Conservation (phyloP, 2,888 invertebrate species). For the Eristalinus aeneus region DNA sequence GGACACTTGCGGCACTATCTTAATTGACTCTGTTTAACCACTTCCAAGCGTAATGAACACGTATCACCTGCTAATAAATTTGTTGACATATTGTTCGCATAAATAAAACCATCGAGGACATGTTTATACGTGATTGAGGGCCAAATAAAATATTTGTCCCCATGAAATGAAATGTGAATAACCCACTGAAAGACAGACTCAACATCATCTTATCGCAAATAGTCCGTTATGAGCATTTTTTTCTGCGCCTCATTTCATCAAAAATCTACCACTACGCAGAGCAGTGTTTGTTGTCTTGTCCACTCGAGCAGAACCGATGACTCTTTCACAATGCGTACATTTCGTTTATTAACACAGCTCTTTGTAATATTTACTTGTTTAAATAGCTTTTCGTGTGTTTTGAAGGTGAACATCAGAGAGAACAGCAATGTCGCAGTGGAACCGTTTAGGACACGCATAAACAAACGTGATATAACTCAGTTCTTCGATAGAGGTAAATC, state of each 20-base stretch:
- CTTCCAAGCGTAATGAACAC: conserved; percentile 10
- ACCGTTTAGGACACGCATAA: conserved; percentile 73
- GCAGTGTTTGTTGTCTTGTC: conserved; percentile 24
- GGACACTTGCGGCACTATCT: conserved; percentile 38
- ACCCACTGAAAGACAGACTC: background rate
- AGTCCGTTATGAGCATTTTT: background rate
- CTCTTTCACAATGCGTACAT: background rate
- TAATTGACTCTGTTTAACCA: conserved; percentile 22
- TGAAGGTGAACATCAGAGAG: conserved; percentile 75
- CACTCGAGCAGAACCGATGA: conserved; percentile 5
- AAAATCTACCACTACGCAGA: background rate
- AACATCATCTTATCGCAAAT: background rate
- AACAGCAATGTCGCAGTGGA: conserved; percentile 72
- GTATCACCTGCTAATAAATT: background rate
- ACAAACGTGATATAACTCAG: conserved; percentile 76
- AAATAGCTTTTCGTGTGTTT: conserved; percentile 34
- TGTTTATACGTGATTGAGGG: background rate
- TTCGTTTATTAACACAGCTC: background rate
- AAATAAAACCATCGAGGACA: background rate
- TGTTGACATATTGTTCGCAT: background rate
- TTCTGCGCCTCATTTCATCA: background rate
- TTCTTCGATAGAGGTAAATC: conserved; percentile 76
- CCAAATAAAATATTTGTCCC: background rate
- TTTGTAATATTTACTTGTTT: conserved; percentile 21
- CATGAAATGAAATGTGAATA: background rate